Base-by-base conservation (phyloP, 1,140 invertebrate genomes). In the Helicoverpa armigera region DNA sequence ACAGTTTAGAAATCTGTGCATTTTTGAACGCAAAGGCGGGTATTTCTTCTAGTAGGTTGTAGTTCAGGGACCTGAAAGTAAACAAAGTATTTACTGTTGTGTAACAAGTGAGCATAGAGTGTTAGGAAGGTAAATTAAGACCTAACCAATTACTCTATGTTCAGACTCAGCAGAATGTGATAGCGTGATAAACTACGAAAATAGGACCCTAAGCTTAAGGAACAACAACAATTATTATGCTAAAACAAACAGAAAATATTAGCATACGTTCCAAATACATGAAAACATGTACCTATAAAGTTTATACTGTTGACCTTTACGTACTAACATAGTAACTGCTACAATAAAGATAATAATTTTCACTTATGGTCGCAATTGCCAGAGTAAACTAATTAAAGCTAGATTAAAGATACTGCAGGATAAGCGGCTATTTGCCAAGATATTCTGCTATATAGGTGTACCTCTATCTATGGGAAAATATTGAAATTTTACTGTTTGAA, bases 1-100 rank as follows among this genome's bases (percentile, higher is more conserved):
- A 94, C 93, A 94, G 76, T 87, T 90, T 94, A 0, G 91, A 90
- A 82, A 94, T 94, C 79, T 93, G 87, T 16, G 93, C 90, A 76
- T 93, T 92, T 82, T 92, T 94, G 70, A 94, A 94, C 10, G 92
- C 91, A 48, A 88, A 80, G 51, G 91, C 88, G 1, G 93, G 93
- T 0, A 94, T 91, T 74, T 94, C 93, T 75, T 94, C 92, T 16
- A 94, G 87, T 31, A 94, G 82, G 60, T 94, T 94, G 84, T 93
- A 91, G 81, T 92, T 94, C 48, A 94, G 78, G 9, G 93, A 94
- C 60, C 93, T 94, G 53, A 63, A 84, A 79, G 1, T n/a, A 9
- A 65, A 35, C 72, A 77, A 51, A 29, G 11, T 0, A 3, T 65
- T n/a, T 1, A 2, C 4, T 18, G 16, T 10, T 56, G 16, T 16